Conservation (phyloP, 2,888 invertebrate species). For the Polydrusus pterygomalis region DNA sequence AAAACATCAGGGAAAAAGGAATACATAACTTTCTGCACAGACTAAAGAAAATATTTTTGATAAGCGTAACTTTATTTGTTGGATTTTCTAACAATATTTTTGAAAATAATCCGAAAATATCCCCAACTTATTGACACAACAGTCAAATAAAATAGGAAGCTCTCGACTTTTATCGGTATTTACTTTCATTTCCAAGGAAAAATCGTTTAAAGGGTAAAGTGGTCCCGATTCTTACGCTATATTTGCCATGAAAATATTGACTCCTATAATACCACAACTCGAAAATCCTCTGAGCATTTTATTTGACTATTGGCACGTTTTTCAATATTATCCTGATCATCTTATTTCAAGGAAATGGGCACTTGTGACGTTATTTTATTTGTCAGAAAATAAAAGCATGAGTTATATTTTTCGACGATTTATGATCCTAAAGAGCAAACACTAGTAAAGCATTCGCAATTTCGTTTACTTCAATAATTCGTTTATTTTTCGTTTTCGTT, state of each 20-base stretch:
- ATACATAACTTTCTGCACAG: neutral
- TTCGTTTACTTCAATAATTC: no score
- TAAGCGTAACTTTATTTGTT: neutral
- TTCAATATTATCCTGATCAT: slow-evolving; percentile 19
- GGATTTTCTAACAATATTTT: neutral
- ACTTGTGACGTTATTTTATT: slow-evolving; percentile 8
- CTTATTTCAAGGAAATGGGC: slow-evolving; percentile 7
- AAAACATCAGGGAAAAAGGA: no score
- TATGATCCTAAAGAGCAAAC: no score
- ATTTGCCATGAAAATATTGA: slow-evolving; percentile 38
- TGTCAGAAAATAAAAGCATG: neutral
- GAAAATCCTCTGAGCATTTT: slow-evolving; percentile 23
- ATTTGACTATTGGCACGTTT: slow-evolving; percentile 28
- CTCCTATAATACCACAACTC: slow-evolving; percentile 7
- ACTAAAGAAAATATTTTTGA: neutral
- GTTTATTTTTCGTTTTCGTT: no score
- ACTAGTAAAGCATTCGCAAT: no score
- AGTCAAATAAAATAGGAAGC: slow-evolving; percentile 9
- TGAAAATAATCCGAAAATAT: slow-evolving; percentile 9
- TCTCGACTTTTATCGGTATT: slow-evolving; percentile 20
- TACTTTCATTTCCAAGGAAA: slow-evolving; percentile 9
- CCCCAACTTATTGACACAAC: neutral
- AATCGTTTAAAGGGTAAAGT: slow-evolving; percentile 10
- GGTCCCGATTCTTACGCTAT: slow-evolving; percentile 15
- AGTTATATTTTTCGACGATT: neutral